A percentile compares a stretch with the other conserved stretches of the same genome.
Evolutionary conservation across 2,888 invertebrate genomes (phyloP).

Genomic region (Callyntrura guangdongensis): DNA sequence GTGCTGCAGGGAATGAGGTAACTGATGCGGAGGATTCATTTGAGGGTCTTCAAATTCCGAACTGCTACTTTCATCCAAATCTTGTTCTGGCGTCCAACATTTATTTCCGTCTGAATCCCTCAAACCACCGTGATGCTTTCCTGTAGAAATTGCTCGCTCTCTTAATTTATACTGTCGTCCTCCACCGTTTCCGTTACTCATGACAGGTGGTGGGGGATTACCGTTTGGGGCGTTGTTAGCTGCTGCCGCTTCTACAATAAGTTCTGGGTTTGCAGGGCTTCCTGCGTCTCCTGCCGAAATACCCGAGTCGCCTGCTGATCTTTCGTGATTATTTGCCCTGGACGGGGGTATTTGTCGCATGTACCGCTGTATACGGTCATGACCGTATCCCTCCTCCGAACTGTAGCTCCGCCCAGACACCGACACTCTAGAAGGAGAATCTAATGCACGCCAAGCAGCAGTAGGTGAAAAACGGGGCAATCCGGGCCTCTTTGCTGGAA

Average conservation of each 20-base stretch:
- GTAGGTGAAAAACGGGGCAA: conserved; percentile 94
- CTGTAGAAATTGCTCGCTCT: conserved; percentile 76
- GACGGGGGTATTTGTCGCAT: conserved; percentile 85
- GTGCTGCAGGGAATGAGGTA: conserved; percentile 43
- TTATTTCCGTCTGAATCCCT: conserved; percentile 81
- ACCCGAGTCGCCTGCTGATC: conserved; percentile 92
- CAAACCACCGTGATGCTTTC: conserved; percentile 43
- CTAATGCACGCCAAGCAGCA: conserved; percentile 92
- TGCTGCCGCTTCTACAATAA: conserved; percentile 63
- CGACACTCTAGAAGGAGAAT: conserved; percentile 87
- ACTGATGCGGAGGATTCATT: conserved; percentile 50
- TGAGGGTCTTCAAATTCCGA: conserved; percentile 84
- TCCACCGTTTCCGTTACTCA: conserved; percentile 84
- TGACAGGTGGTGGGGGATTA: conserved; percentile 84
- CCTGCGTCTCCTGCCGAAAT: conserved; percentile 91
- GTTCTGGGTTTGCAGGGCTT: conserved; percentile 86
- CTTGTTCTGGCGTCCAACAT: conserved; percentile 95
- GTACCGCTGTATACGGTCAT: conserved; percentile 85
- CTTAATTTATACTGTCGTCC: conserved; percentile 74
- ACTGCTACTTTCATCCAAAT: conserved; percentile 91
- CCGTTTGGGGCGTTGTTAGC: conserved; percentile 61
- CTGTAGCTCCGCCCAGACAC: conserved; percentile 86
- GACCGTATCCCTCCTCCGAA: conserved; percentile 83
- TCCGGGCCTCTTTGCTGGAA: conserved; percentile 92
- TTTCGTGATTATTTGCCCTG: conserved; percentile 87